Conservation (phyloP, 2,797 vertebrate species). For the Sphenopsis melanotis region DNA sequence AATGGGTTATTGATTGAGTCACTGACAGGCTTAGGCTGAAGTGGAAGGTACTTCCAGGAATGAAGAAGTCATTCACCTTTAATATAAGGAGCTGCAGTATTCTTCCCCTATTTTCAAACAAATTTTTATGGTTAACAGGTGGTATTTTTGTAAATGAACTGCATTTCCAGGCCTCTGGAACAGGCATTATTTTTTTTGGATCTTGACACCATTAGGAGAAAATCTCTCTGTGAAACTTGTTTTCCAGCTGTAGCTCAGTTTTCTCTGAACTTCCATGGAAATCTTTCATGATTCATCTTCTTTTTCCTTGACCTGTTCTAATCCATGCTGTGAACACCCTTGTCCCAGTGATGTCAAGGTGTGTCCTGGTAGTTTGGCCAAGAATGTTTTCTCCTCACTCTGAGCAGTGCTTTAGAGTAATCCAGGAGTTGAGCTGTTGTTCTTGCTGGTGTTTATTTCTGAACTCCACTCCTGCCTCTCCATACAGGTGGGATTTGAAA, state of each 20-base stretch:
- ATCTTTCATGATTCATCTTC: neutral
- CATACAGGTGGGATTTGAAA: neutral
- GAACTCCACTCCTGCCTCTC: neutral
- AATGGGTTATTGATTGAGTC: neutral
- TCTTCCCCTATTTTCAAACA: neutral
- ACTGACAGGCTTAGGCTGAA: neutral
- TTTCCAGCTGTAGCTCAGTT: neutral
- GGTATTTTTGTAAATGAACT: neutral
- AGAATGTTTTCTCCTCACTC: neutral
- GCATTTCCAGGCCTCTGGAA: neutral
- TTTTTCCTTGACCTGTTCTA: neutral
- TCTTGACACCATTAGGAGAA: neutral
- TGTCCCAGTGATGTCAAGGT: neutral
- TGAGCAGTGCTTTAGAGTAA: neutral
- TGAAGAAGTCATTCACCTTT: neutral
- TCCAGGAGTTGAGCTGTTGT: neutral
- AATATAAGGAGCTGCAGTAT: neutral
- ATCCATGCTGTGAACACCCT: fast-evolving
- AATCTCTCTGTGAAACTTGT: neutral
- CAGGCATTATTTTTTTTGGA: neutral
- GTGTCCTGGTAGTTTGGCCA: neutral
- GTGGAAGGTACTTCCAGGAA: neutral
- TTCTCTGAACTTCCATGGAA: neutral
- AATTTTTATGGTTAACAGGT: neutral
- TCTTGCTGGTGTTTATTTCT: neutral